A percentile compares a stretch with the other conserved stretches of the same genome.
Evolutionary conservation across 2,797 vertebrate species (phyloP).

Genomic region (Gila robusta): DNA sequence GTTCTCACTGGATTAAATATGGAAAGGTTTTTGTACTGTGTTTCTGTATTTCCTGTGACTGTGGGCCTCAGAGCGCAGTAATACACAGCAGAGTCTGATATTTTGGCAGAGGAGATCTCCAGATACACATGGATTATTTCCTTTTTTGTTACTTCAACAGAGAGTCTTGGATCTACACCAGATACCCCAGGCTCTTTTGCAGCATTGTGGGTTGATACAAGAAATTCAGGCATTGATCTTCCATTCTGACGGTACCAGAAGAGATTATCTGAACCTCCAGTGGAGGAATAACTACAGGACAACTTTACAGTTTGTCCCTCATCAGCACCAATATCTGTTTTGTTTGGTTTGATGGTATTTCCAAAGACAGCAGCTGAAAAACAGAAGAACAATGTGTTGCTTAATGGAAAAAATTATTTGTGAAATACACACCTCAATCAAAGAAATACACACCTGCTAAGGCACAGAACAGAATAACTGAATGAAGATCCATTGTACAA

Average conservation of each 20-base stretch:
- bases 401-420: background rate
- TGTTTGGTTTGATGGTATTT: background rate
- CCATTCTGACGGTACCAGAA: background rate
- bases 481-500: background rate
- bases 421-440: background rate
- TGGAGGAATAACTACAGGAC: background rate
- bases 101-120: background rate
- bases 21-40: background rate
- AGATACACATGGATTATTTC: background rate
- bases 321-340: background rate
- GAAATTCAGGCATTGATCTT: background rate
- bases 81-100: background rate
- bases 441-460: too few species aligned
- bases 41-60: background rate
- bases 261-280: accelerated
- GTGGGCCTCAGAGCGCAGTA: background rate
- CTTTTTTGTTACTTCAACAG: background rate
- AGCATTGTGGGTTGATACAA: background rate
- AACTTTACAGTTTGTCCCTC: background rate
- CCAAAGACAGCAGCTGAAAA: conserved; percentile 18
- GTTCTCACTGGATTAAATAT: background rate
- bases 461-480: background rate
- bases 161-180: background rate
- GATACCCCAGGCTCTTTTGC: background rate
- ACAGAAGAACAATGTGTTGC: background rate